Percentiles rank a stretch among this genome's conserved stretches.
Conservation (phyloP, 1,140 invertebrate species). For the Akabosia matsudoensis region DNA sequence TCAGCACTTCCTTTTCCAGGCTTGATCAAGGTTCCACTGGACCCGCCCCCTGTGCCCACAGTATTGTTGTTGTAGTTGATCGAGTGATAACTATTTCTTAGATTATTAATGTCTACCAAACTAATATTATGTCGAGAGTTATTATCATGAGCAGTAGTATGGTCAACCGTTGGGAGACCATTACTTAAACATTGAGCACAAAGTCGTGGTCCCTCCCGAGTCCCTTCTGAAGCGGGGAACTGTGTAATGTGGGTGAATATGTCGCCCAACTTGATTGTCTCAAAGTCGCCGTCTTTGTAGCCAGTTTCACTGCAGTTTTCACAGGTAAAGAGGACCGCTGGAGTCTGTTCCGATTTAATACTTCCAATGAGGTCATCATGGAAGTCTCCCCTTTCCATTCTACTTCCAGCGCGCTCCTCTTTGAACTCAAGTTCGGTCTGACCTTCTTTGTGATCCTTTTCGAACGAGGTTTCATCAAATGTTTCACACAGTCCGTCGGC, state of each 20-base stretch:
- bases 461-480: background rate
- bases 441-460: background rate
- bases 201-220: slow-evolving; percentile 16
- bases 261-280: slow-evolving; percentile 43
- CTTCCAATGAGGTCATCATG: background rate
- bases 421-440: background rate
- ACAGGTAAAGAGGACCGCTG: slow-evolving; percentile 32
- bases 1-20: background rate
- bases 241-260: slow-evolving; percentile 42
- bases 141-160: background rate
- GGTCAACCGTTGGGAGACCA: background rate
- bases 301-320: slow-evolving; percentile 29
- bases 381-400: slow-evolving; percentile 2
- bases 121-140: background rate
- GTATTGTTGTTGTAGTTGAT: slow-evolving; percentile 19
- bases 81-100: slow-evolving; percentile 30
- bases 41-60: too few relatives aligned
- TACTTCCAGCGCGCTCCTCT: background rate
- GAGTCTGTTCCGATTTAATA: background rate
- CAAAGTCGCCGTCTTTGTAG: slow-evolving; percentile 41
- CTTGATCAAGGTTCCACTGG: background rate
- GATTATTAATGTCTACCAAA: slow-evolving; percentile 2
- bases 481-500: background rate
- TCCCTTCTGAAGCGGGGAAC: slow-evolving; percentile 13
- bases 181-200: slow-evolving; percentile 22